These are phyloP conservation scores for Okapia johnstoni DNA, from an alignment of 2,113 vertebrate genomes.

Conservation along the genomic window DNA sequence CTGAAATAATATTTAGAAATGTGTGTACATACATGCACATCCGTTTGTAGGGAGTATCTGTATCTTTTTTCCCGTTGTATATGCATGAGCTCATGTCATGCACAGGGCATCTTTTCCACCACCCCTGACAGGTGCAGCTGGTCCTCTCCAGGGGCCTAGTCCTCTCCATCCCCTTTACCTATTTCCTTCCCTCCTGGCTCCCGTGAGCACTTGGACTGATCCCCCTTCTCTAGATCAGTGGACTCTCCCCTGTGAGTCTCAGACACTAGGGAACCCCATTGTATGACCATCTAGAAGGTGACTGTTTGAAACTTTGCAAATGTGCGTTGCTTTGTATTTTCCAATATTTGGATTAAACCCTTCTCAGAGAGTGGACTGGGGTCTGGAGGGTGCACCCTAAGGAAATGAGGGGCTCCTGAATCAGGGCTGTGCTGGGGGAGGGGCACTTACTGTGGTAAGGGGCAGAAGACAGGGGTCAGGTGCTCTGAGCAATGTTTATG, in stretches of 20 bases:
- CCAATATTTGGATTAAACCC: neutral
- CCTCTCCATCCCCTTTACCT: neutral
- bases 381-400: fast-evolving
- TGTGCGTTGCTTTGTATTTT: neutral
- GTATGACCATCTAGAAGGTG: neutral
- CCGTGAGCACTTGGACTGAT: neutral
- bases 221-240: neutral
- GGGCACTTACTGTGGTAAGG: neutral
- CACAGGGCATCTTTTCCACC: neutral
- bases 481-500: neutral
- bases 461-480: neutral
- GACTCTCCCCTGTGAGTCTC: neutral
- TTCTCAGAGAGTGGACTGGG: neutral
- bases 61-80: neutral
- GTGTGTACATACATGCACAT: neutral
- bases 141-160: neutral
- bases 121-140: neutral
- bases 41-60: neutral
- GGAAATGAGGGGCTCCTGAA: neutral
- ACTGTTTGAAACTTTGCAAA: neutral
- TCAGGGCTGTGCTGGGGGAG: neutral
- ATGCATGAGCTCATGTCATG: neutral
- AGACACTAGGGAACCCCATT: neutral
- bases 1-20: neutral
- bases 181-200: neutral